These are phyloP conservation scores for Gambelia wislizenii DNA, from an alignment of 2,797 vertebrate species.

Conservation along the genomic window DNA sequence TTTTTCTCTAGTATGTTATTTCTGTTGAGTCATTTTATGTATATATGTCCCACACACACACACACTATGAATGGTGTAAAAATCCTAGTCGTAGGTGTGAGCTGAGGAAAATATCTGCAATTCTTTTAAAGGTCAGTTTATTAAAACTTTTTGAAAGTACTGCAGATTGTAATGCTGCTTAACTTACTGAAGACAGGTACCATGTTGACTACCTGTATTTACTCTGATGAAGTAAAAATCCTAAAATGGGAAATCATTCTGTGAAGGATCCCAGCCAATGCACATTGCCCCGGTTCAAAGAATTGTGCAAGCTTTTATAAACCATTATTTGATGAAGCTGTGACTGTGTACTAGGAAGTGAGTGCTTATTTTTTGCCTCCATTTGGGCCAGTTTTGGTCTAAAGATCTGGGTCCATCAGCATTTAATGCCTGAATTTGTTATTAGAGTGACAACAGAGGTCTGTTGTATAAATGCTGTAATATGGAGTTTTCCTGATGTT, in stretches of 20 bases:
- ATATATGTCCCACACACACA: background rate
- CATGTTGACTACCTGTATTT: background rate
- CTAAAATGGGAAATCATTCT: background rate
- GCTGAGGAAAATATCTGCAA: background rate
- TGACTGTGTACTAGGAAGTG: no score
- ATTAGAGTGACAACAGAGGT: background rate
- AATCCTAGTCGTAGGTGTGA: constrained; percentile 7
- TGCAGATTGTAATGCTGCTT: background rate
- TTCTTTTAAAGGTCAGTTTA: constrained; percentile 21
- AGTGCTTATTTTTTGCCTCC: background rate
- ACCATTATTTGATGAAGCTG: background rate
- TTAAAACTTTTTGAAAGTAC: background rate
- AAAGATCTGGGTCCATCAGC: background rate
- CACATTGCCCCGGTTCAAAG: background rate
- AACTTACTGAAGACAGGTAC: background rate
- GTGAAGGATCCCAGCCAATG: background rate
- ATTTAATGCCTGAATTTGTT: background rate
- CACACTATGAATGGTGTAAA: background rate
- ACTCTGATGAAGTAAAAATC: background rate
- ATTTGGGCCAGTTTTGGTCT: background rate
- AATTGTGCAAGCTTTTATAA: background rate
- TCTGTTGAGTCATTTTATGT: constrained; percentile 10
- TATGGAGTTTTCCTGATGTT: background rate
- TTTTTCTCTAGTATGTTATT: constrained; percentile 6
- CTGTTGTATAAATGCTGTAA: background rate